phyloP scores from a whole-genome alignment of 2,797 vertebrate genomes.

The Esox lucius region DNA sequence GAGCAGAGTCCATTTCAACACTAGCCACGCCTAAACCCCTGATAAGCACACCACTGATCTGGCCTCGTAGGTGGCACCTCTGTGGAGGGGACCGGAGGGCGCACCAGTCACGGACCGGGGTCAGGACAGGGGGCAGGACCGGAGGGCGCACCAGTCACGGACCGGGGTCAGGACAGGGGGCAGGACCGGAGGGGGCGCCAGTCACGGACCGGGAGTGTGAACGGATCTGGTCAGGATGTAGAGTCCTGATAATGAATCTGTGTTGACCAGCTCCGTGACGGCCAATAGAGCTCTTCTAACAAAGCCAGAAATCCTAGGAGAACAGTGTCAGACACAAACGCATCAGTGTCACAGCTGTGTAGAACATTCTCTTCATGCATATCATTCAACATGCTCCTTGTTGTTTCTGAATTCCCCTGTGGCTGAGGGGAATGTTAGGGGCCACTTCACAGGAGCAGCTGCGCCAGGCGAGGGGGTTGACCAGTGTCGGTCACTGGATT shows the following conservation, averaged over 20 bases:
- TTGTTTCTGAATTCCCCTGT: neutral
- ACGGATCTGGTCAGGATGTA: neutral
- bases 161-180: no score
- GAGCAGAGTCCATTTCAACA: neutral
- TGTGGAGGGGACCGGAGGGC: neutral
- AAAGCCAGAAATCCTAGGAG: no score
- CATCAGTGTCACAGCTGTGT: no score
- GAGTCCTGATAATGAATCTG: neutral
- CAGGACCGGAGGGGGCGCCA: neutral
- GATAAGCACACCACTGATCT: neutral
- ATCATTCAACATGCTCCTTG: neutral
- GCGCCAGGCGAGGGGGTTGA: neutral
- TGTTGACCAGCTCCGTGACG: neutral
- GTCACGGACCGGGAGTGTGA: neutral
- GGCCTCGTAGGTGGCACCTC: neutral
- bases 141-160: no score
- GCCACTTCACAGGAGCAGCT: neutral
- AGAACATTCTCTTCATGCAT: neutral
- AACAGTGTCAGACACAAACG: no score
- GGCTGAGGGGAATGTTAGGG: neutral
- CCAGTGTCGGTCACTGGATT: slow-evolving; percentile 17
- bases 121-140: no score
- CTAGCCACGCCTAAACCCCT: neutral
- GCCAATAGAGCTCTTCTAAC: no score
- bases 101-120: no score